phyloP scores from a whole-genome alignment of 2,113 vertebrate genomes.

The Ploceus nigricollis region DNA sequence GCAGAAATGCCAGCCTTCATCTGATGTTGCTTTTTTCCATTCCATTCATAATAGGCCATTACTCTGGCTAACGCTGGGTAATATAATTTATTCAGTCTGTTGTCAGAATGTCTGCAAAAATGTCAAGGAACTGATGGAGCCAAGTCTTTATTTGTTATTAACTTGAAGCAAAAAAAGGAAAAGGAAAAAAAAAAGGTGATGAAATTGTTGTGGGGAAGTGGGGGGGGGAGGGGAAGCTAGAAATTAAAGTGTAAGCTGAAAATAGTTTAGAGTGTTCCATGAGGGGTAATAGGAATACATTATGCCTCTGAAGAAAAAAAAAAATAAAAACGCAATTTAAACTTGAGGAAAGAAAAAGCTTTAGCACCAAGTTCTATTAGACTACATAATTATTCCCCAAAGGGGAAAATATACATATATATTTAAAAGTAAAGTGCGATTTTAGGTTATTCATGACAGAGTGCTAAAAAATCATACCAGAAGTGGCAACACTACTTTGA shows the following conservation, averaged over 20 bases:
- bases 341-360: slow-evolving; percentile 9
- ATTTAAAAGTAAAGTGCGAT: slow-evolving; percentile 11
- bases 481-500: neutral
- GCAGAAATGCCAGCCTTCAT: neutral
- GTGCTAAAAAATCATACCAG: neutral
- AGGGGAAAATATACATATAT: neutral
- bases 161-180: neutral
- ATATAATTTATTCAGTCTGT: neutral
- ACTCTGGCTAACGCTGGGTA: neutral
- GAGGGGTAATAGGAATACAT: slow-evolving; percentile 20
- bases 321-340: neutral
- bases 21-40: neutral
- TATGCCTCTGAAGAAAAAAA: neutral
- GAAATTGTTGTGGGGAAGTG: neutral
- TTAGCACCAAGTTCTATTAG: slow-evolving; percentile 29
- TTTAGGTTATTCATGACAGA: slow-evolving; percentile 32
- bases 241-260: neutral
- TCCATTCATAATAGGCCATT: neutral
- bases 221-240: neutral
- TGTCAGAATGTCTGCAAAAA: slow-evolving; percentile 15
- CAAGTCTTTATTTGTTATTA: slow-evolving; percentile 26
- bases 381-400: slow-evolving; percentile 20
- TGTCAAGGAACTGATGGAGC: neutral
- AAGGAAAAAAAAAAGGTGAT: neutral
- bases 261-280: slow-evolving; percentile 5